These are phyloP conservation scores for Cliona cf. orientalis DNA, from an alignment of 37 sponge, comb jelly and placozoan genomes.

Conservation along the genomic window DNA sequence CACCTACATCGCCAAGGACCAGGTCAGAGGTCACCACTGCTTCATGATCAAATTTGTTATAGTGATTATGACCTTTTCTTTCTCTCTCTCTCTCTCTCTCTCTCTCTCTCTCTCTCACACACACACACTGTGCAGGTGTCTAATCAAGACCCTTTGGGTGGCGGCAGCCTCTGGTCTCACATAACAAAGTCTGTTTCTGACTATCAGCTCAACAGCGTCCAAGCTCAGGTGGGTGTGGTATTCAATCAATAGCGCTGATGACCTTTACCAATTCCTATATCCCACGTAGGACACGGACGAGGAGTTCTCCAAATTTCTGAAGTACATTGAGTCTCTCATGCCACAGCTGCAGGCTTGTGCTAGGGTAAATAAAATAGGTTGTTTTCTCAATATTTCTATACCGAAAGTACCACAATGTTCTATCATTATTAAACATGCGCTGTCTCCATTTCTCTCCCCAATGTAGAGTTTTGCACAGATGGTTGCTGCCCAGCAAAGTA, in stretches of 20 bases:
- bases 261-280: background rate
- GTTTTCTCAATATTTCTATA: too few relatives aligned
- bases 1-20: conserved; percentile 21
- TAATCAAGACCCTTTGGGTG: conserved; percentile 4
- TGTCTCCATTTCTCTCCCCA: background rate
- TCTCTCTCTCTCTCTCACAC: background rate
- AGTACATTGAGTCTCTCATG: conserved; percentile 1
- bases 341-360: conserved; percentile 20
- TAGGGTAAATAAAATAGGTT: too few relatives aligned
- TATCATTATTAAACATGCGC: background rate
- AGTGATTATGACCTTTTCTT: background rate
- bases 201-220: conserved; percentile 5
- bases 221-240: background rate
- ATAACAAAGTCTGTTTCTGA: conserved; percentile 25
- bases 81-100: background rate
- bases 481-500: conserved; percentile 36
- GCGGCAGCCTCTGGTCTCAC: conserved; percentile 25
- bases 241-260: background rate
- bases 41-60: background rate
- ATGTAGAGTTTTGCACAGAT: conserved; percentile 21
- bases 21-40: conserved; percentile 11
- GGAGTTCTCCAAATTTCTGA: conserved; percentile 16
- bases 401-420: background rate
- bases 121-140: conserved; percentile 10
- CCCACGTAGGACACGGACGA: conserved; percentile 57